Conservation (phyloP, 2,797 vertebrate species). For the Fistularia tabacaria region DNA sequence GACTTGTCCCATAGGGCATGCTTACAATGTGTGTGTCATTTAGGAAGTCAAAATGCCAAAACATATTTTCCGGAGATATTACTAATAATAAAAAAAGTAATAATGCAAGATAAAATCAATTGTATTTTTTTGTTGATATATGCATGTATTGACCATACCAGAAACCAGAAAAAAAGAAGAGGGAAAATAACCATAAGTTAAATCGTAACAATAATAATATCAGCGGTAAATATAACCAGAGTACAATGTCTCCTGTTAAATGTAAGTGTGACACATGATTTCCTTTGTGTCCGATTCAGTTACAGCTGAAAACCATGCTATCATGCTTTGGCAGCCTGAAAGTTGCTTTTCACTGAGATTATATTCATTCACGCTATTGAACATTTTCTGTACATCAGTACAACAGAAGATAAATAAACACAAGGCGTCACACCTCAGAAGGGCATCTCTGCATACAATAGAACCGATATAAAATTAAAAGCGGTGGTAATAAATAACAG, state of each 20-base stretch:
- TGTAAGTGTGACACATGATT: conserved; percentile 78
- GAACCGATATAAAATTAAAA: conserved; percentile 77
- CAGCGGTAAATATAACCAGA: conserved; percentile 80
- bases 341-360: conserved; percentile 85
- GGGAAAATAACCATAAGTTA: conserved; percentile 75
- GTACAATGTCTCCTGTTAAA: conserved; percentile 80
- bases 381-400: conserved; percentile 84
- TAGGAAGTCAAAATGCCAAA: conserved; percentile 83
- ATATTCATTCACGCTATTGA: conserved; percentile 84
- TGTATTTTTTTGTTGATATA: conserved; percentile 79
- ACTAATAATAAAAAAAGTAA: conserved; percentile 53
- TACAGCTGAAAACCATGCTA: conserved; percentile 86
- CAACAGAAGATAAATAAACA: conserved; percentile 64
- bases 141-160: conserved; percentile 79
- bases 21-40: conserved; percentile 84
- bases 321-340: conserved; percentile 86
- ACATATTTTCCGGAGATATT: conserved; percentile 79
- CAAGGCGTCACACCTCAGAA: conserved; percentile 73
- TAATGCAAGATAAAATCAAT: conserved; percentile 81
- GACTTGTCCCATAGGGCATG: conserved; percentile 88
- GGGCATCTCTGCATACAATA: conserved; percentile 73
- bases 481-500: conserved; percentile 67
- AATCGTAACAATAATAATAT: conserved; percentile 79
- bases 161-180: conserved; percentile 76
- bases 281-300: conserved; percentile 76